Evolutionary conservation across 2,888 invertebrate species (phyloP).

Genomic region (Stenotaenia linearis): DNA sequence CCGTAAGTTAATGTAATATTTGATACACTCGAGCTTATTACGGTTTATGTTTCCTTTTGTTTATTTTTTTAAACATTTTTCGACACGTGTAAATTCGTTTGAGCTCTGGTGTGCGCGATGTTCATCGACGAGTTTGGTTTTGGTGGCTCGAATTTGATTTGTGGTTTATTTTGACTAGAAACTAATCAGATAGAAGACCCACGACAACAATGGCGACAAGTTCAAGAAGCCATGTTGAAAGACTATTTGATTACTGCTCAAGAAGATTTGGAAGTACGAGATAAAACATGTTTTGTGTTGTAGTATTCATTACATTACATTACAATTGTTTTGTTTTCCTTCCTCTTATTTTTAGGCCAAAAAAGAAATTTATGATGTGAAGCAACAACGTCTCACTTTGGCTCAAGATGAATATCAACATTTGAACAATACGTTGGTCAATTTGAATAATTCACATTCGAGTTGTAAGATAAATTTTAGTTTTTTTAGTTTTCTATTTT

Average conservation of each 20-base stretch:
- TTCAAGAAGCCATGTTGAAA: constrained; percentile 94
- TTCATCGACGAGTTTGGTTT: too few species aligned
- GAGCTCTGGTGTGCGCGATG: too few species aligned
- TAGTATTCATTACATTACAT: too few species aligned
- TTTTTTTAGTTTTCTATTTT: not conserved
- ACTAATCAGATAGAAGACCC: constrained; percentile 95
- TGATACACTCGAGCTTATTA: too few species aligned
- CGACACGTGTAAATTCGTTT: not conserved
- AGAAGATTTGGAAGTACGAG: constrained; percentile 81
- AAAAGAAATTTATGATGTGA: constrained; percentile 92
- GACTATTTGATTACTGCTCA: constrained; percentile 94
- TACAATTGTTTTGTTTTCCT: not conserved
- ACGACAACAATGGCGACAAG: constrained; percentile 89
- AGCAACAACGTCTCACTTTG: constrained; percentile 84
- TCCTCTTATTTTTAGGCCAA: constrained; percentile 64
- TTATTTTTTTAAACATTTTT: not conserved
- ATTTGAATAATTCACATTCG: constrained; percentile 80
- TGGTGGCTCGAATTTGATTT: not conserved
- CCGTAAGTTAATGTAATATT: constrained; percentile 63
- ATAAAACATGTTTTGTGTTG: not conserved
- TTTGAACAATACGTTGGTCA: constrained; percentile 68
- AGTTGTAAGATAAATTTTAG: constrained; percentile 65
- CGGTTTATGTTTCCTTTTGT: not conserved
- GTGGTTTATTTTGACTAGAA: constrained; percentile 58
- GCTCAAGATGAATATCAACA: constrained; percentile 95